These are phyloP conservation scores for Leiothrix lutea DNA, from an alignment of 2,113 vertebrate species.

Conservation along the genomic window DNA sequence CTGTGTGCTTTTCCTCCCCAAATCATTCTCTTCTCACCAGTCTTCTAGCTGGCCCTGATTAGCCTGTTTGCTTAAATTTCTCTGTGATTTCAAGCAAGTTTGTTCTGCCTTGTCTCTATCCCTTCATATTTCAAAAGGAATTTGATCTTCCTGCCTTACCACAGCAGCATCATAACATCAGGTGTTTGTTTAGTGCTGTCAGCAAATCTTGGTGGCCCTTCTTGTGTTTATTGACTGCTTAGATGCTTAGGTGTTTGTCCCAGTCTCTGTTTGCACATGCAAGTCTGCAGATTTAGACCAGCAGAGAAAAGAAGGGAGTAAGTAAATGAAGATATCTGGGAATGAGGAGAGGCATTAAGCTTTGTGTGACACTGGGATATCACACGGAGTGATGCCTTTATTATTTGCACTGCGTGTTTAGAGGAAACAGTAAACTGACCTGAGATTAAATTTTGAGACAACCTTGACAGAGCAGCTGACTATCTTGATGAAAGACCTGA, in stretches of 20 bases:
- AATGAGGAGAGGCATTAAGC: neutral
- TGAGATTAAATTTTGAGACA: conserved; percentile 5
- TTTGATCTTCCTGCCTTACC: conserved; percentile 4
- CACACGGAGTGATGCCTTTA: accelerated
- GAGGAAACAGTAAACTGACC: conserved; percentile 41
- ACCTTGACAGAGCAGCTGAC: neutral
- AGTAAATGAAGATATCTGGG: neutral
- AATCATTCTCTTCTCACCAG: neutral
- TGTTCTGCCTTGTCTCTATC: conserved; percentile 19
- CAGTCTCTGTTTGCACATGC: conserved; percentile 45
- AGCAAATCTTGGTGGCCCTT: conserved; percentile 44
- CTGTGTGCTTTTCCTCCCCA: neutral
- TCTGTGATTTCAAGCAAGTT: conserved; percentile 2
- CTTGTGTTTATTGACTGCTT: conserved; percentile 51
- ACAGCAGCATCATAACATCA: conserved; percentile 16
- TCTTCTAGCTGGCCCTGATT: neutral
- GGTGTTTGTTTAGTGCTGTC: conserved; percentile 50
- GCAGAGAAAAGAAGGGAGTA: neutral
- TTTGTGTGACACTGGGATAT: neutral
- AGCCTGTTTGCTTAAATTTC: conserved; percentile 1
- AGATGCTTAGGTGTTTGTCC: conserved; percentile 34
- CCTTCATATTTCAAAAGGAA: conserved; percentile 30
- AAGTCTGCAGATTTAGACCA: conserved; percentile 42
- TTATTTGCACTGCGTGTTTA: conserved; percentile 7
- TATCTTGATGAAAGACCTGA: conserved; percentile 1